phyloP scores from a whole-genome alignment of 1,140 invertebrate genomes.

The Maniola jurtina region DNA sequence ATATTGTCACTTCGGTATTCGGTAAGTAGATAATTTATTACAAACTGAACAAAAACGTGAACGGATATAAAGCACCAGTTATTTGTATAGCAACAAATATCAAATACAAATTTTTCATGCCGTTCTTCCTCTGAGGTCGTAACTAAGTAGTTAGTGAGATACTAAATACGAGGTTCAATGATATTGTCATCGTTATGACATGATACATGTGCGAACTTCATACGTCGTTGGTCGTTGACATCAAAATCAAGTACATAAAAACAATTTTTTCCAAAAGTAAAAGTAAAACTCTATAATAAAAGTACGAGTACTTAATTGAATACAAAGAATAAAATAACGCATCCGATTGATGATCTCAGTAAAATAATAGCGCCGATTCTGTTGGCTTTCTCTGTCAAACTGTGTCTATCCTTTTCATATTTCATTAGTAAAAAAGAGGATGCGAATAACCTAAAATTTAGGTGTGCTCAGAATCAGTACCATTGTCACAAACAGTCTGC shows the following conservation, averaged over 20 bases:
- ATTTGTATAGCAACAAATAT: slow-evolving; percentile 8
- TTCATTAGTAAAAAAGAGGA: too few relatives aligned
- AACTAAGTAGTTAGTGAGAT: background rate
- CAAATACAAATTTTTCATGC: background rate
- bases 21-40: slow-evolving; percentile 19
- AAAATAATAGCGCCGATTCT: too few relatives aligned
- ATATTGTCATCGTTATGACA: background rate
- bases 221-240: background rate
- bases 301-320: too few relatives aligned
- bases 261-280: too few relatives aligned
- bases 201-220: background rate
- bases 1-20: slow-evolving; percentile 13
- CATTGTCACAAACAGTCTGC: background rate
- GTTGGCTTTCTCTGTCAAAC: too few relatives aligned
- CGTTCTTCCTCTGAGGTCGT: slow-evolving; percentile 3
- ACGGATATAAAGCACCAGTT: slow-evolving; percentile 9
- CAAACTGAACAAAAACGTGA: slow-evolving; percentile 5
- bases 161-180: background rate
- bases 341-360: too few relatives aligned
- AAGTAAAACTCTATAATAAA: too few relatives aligned
- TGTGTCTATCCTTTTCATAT: too few relatives aligned
- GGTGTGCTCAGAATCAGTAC: too few relatives aligned
- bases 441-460: too few relatives aligned
- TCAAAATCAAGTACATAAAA: too few relatives aligned
- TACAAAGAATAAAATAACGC: too few relatives aligned